Conservation (phyloP, 2,797 vertebrate genomes). For the Balearica regulorum region DNA sequence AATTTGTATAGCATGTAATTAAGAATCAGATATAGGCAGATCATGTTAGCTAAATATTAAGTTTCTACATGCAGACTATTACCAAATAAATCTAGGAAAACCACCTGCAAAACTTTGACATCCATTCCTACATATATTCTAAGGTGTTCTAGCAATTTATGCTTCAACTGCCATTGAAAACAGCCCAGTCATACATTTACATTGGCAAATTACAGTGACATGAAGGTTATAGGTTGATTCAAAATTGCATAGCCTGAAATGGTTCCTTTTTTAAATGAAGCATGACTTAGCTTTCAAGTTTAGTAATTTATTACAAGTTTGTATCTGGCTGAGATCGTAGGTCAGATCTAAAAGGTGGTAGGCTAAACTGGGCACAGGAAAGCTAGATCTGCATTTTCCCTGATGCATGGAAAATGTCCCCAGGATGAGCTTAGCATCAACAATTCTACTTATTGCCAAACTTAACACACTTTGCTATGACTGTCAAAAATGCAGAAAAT, state of each 20-base stretch:
- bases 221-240: not conserved
- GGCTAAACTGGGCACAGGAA: not conserved
- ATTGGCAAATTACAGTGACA: not conserved
- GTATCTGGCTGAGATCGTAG: not conserved
- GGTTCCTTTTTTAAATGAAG: not conserved
- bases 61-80: not conserved
- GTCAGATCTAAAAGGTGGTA: not conserved
- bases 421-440: not conserved
- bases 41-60: not conserved
- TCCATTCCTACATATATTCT: not conserved
- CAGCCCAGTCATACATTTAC: not conserved
- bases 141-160: not conserved
- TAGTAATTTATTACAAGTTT: not conserved
- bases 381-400: not conserved
- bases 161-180: not conserved
- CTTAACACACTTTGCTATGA: not conserved
- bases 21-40: not conserved
- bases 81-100: not conserved
- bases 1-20: not conserved
- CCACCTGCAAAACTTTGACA: not conserved
- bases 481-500: not conserved
- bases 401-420: not conserved
- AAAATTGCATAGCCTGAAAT: not conserved
- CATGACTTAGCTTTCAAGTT: slow-evolving; percentile 10
- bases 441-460: not conserved